phyloP scores from a whole-genome alignment of 2,113 vertebrate genomes.

The Psilopsiagon aymara region DNA sequence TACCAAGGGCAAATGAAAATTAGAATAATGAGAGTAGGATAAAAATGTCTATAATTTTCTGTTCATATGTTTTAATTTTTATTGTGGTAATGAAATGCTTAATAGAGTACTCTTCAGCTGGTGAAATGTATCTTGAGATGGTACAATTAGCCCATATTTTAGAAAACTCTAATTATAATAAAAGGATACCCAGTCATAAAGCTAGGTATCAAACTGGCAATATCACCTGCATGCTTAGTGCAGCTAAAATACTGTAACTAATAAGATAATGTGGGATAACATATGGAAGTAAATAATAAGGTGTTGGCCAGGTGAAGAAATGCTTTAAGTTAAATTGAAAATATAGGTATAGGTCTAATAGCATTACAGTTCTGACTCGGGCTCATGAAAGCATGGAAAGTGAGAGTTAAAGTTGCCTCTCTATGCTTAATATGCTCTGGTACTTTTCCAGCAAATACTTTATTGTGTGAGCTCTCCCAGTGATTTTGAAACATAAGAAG shows the following conservation, averaged over 20 bases:
- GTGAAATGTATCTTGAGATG: constrained; percentile 10
- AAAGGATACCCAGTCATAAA: constrained; percentile 53
- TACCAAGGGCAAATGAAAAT: constrained; percentile 55
- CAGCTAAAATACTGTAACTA: constrained; percentile 60
- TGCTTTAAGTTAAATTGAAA: constrained; percentile 38
- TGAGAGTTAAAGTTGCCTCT: constrained; percentile 59
- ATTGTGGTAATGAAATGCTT: constrained; percentile 35
- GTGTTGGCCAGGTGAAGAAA: constrained; percentile 62
- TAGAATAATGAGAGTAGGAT: constrained; percentile 20
- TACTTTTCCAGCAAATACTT: constrained; percentile 32
- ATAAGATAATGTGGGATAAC: constrained; percentile 68
- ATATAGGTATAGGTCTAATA: constrained; percentile 43
- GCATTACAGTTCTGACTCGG: constrained; percentile 42
- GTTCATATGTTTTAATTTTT: constrained; percentile 16
- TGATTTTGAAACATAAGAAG: neutral
- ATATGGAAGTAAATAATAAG: constrained; percentile 58
- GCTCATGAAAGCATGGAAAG: constrained; percentile 62
- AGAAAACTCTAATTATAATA: constrained; percentile 45
- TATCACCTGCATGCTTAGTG: constrained; percentile 38
- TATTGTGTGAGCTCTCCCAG: constrained; percentile 15
- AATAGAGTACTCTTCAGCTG: constrained; percentile 29
- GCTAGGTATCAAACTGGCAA: constrained; percentile 51
- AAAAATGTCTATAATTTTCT: neutral
- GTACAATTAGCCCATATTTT: constrained; percentile 11
- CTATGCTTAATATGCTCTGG: neutral